These are phyloP conservation scores for Antrozous pallidus DNA, from an alignment of 2,797 vertebrate genomes.

Conservation along the genomic window DNA sequence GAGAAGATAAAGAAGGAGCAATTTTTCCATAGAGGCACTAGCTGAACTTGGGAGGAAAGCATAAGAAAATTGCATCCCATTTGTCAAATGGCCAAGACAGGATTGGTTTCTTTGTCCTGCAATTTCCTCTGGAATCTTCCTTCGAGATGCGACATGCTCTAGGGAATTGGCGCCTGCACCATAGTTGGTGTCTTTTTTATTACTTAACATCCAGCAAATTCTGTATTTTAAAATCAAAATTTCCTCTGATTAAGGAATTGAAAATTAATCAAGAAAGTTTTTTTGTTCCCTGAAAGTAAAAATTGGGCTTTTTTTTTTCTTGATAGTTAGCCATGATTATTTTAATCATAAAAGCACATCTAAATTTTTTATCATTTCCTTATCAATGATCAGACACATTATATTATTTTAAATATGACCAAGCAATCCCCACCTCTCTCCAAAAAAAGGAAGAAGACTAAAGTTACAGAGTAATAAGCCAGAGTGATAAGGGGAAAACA, in stretches of 20 bases:
- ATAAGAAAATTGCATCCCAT: not conserved
- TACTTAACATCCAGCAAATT: not conserved
- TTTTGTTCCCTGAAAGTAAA: slow-evolving; percentile 25
- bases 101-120: not conserved
- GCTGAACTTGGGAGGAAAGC: not conserved
- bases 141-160: not conserved
- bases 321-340: not conserved
- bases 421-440: not conserved
- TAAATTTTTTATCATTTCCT: not conserved
- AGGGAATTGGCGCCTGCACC: not conserved
- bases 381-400: not conserved
- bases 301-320: not conserved
- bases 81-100: not conserved
- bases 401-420: slow-evolving; percentile 19
- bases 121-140: not conserved
- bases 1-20: not conserved
- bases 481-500: not conserved
- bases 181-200: not conserved
- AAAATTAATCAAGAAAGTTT: slow-evolving; percentile 46
- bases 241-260: slow-evolving; percentile 42
- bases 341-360: slow-evolving; percentile 30
- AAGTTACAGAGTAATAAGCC: not conserved
- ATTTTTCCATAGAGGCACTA: not conserved
- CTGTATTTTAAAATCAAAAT: not conserved
- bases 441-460: not conserved